These are phyloP conservation scores for Mastomys coucha DNA, from an alignment of 2,113 vertebrate species.

Conservation along the genomic window DNA sequence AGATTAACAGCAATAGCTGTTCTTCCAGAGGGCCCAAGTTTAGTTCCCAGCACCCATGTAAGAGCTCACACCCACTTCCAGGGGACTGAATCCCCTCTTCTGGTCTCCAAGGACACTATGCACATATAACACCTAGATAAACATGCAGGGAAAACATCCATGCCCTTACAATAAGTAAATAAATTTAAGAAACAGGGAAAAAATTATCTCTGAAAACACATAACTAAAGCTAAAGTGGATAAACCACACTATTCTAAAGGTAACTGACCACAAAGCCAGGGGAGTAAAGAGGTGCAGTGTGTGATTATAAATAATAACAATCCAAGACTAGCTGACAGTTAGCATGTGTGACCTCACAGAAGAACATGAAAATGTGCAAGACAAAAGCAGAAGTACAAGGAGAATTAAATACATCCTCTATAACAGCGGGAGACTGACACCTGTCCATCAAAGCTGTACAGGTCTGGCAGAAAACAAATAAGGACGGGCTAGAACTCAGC, in stretches of 20 bases:
- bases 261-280: neutral
- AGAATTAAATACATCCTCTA: neutral
- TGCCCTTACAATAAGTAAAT: neutral
- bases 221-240: neutral
- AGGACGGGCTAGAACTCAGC: neutral
- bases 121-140: no score
- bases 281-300: neutral
- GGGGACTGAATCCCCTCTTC: neutral
- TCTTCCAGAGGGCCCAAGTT: neutral
- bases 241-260: neutral
- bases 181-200: neutral
- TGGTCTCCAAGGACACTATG: neutral
- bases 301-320: neutral
- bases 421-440: neutral
- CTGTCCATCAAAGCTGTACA: neutral
- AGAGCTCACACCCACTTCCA: neutral
- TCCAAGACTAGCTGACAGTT: neutral
- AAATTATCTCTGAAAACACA: neutral
- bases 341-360: neutral
- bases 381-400: no score
- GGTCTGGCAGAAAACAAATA: neutral
- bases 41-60: neutral
- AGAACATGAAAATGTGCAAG: neutral
- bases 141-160: neutral
- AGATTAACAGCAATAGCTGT: neutral